Evolutionary conservation across 1,140 invertebrate species (phyloP).

Genomic region (Pomacea maculata): DNA sequence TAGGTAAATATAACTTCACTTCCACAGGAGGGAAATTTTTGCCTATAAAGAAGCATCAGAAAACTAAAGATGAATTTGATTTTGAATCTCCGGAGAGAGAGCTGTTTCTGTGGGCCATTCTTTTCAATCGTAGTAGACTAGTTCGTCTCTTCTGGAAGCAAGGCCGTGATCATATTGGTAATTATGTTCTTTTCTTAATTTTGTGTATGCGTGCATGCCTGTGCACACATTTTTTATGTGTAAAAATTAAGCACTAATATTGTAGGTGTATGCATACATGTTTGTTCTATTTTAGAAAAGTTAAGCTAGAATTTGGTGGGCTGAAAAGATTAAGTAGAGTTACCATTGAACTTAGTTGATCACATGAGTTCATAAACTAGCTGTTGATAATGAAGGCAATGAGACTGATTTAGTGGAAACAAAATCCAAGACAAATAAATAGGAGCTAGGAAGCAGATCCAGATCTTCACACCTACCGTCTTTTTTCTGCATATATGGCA

Average conservation of each 20-base stretch:
- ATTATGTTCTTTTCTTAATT: neutral
- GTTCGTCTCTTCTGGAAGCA: conserved; percentile 35
- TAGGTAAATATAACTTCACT: conserved; percentile 2
- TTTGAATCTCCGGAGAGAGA: conserved; percentile 57
- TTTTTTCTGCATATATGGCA: too few species aligned
- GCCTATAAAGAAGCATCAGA: conserved; percentile 8
- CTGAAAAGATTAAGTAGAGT: too few species aligned
- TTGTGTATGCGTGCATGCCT: neutral
- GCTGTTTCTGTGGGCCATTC: conserved; percentile 62
- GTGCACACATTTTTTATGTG: neutral
- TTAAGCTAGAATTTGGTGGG: too few species aligned
- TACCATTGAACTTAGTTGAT: too few species aligned
- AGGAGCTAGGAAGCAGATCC: too few species aligned
- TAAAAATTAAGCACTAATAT: neutral
- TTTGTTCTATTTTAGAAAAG: too few species aligned
- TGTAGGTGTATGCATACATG: neutral
- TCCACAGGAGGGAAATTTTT: conserved; percentile 7
- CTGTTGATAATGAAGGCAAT: too few species aligned
- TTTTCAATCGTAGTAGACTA: conserved; percentile 58
- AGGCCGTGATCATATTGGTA: conserved; percentile 16
- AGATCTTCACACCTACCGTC: too few species aligned
- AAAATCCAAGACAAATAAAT: too few species aligned
- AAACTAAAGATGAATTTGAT: conserved; percentile 22
- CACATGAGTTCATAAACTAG: too few species aligned
- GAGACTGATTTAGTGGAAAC: too few species aligned